These are phyloP conservation scores for Nicator chloris DNA, from an alignment of 2,113 vertebrate species.

Conservation along the genomic window DNA sequence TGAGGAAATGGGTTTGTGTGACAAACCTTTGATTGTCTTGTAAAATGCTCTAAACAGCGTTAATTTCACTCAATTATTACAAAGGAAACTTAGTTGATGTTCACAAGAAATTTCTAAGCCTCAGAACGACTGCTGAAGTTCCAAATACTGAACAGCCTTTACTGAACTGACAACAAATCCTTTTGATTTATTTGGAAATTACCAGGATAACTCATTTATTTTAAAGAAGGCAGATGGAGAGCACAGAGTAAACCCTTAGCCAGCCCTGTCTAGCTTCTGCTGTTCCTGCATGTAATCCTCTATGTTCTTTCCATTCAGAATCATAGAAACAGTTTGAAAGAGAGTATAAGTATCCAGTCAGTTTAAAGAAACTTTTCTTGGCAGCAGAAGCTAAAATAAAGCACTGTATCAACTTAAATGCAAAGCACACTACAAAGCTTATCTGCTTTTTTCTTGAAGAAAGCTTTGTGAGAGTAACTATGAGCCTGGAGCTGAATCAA, in stretches of 20 bases:
- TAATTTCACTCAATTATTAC: neutral
- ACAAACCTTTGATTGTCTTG: neutral
- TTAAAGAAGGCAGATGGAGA: neutral
- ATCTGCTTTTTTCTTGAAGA: conserved; percentile 1
- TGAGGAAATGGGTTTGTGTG: neutral
- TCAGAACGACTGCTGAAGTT: neutral
- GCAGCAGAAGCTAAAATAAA: conserved; percentile 9
- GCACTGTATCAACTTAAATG: neutral
- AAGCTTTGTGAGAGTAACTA: neutral
- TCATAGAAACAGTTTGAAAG: conserved; percentile 8
- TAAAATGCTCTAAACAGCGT: neutral
- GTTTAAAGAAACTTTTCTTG: conserved; percentile 34
- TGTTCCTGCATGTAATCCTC: neutral
- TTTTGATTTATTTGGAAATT: conserved; percentile 1
- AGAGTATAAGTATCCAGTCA: conserved; percentile 19
- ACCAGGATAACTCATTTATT: neutral
- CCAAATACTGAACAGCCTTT: neutral
- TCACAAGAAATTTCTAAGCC: neutral
- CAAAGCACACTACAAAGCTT: neutral
- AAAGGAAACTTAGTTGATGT: neutral
- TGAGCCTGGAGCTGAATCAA: neutral
- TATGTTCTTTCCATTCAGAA: neutral
- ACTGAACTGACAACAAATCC: neutral
- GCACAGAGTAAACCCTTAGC: neutral
- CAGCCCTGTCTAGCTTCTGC: neutral